phyloP scores from a whole-genome alignment of 2,797 vertebrate species.

The Danio jaintianensis region DNA sequence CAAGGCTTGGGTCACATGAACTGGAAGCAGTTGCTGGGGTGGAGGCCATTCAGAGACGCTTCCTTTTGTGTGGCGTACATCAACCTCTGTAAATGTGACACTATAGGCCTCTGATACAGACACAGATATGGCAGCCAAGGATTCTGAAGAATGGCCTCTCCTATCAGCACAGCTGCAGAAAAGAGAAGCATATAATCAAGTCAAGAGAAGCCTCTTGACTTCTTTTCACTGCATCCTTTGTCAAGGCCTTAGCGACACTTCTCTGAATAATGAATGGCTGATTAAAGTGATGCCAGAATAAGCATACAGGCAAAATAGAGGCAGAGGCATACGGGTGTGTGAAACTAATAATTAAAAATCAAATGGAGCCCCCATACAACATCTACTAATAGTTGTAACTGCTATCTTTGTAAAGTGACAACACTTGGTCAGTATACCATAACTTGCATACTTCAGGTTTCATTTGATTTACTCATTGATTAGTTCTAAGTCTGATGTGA shows the following conservation, averaged over 20 bases:
- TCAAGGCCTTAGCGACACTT: slow-evolving; percentile 56
- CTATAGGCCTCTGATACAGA: slow-evolving; percentile 59
- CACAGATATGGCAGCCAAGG: slow-evolving; percentile 28
- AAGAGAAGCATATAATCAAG: slow-evolving; percentile 60
- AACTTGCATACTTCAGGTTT: neutral
- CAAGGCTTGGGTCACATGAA: neutral
- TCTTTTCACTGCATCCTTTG: slow-evolving; percentile 56
- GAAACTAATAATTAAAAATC: neutral
- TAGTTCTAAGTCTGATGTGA: neutral
- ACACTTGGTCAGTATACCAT: neutral
- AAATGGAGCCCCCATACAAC: neutral
- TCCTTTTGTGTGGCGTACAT: slow-evolving; percentile 1
- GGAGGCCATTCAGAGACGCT: slow-evolving; percentile 27
- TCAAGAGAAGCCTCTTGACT: slow-evolving; percentile 56
- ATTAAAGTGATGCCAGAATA: slow-evolving; percentile 48
- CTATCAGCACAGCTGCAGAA: slow-evolving; percentile 70
- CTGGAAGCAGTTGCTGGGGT: slow-evolving; percentile 9
- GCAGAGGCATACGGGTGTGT: neutral
- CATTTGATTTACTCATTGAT: neutral
- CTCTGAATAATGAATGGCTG: slow-evolving; percentile 30
- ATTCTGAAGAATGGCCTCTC: slow-evolving; percentile 56
- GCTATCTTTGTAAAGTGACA: neutral
- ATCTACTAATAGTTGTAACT: neutral
- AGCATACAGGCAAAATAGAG: slow-evolving; percentile 38
- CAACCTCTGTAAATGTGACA: slow-evolving; percentile 38